Conservation (phyloP, 2,888 invertebrate species). For the Drosophila pseudotalamancana region DNA sequence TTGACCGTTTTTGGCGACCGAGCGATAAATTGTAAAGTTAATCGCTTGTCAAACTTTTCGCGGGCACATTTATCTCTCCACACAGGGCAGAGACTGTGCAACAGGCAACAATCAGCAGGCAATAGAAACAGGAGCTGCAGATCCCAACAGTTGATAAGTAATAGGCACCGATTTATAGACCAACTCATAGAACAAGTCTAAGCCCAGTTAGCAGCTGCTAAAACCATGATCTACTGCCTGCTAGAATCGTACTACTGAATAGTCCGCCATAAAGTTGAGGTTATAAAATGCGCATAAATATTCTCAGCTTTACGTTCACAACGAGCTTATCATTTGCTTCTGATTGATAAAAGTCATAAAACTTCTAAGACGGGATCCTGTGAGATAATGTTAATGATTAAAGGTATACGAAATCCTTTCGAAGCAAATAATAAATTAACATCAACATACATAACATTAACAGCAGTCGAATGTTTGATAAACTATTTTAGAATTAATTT, state of each 20-base stretch:
- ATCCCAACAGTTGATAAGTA: constrained; percentile 34
- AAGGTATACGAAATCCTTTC: constrained; percentile 29
- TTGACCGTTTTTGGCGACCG: constrained; percentile 41
- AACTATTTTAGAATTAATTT: too few species aligned
- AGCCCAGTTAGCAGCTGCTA: not conserved
- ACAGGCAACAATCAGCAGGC: not conserved
- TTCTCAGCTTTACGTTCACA: constrained; percentile 20
- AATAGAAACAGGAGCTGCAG: constrained; percentile 35
- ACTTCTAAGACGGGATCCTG: constrained; percentile 8
- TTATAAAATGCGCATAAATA: constrained; percentile 24
- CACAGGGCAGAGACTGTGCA: too few species aligned
- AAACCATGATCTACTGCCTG: constrained; percentile 2
- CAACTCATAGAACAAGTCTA: constrained; percentile 5
- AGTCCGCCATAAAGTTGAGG: constrained; percentile 1
- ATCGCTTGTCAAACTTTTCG: constrained; percentile 76
- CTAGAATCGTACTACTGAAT: constrained; percentile 9
- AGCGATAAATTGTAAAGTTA: constrained; percentile 78
- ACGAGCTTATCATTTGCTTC: constrained; percentile 44
- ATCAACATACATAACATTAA: too few species aligned
- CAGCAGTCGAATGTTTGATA: too few species aligned
- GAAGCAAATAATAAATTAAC: too few species aligned
- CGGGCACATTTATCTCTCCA: constrained; percentile 70
- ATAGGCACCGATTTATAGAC: constrained; percentile 40
- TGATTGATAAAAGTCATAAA: constrained; percentile 44
- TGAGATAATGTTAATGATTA: too few species aligned